Evolutionary conservation across 1,140 invertebrate species (phyloP), one percentile per base, ranked within the genome.

Genomic region (Drosophila auraria): DNA sequence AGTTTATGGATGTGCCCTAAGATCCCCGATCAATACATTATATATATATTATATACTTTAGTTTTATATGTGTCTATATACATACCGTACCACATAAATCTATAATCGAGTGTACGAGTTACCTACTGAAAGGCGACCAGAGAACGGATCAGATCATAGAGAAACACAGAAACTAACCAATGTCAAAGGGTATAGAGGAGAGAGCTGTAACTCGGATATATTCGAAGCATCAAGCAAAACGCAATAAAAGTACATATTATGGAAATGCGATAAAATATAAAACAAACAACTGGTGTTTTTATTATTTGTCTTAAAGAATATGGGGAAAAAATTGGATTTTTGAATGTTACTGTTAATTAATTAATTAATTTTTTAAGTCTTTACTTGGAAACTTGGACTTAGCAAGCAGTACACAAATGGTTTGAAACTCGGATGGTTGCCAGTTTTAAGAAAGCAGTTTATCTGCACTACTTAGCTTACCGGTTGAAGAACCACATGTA

Each of bases 11-110:
- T 42, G 53, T 72, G 70, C 80, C 75, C 73, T 79, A 83, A 64
- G 81, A 83, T 83, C 81, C 64, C 73, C 78, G 82, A 84, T 84
- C 77, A 66, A 80, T 76, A 71, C 61, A 66, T 53, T 71, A 59
- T 58, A 60, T 66, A 62, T 20, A 51, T 42, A 74, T 65, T 80
- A 78, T 56, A 64, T 82, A 84, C 78, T 70, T 77, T 86, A 79
- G 80, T 83, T 83, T 68, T 86, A 75, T 86, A 73, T 86, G 65
- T 75, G 72, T 86, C 49, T 84, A 75, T 84, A 75, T 84, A 78
- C 70, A 57, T 79, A 74, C 54, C 58, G 36, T 68, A 69, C 42
- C 45, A 70, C 78, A 51, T 76, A 65, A 63, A 78, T 81, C 42
- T 57, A 63, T 58, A 44, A 64, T 47, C 54, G 77, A 79, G 60